Evolutionary conservation across 2,113 vertebrate genomes (phyloP).

Genomic region (Cephalophus harveyi): DNA sequence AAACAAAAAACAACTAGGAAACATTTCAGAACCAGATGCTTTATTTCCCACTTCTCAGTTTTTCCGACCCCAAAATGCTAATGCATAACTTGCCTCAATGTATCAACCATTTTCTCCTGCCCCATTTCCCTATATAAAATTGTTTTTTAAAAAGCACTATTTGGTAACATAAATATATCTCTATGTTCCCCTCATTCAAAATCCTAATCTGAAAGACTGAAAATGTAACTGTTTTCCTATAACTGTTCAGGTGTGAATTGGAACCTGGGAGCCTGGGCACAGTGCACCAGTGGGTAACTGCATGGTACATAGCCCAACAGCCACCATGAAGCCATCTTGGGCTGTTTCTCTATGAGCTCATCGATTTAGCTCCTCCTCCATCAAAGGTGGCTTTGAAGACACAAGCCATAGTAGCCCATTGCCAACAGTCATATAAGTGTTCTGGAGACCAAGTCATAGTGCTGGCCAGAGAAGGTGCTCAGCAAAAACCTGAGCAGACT

Average conservation of each 20-base stretch:
- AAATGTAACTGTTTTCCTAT: neutral
- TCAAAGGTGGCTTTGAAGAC: neutral
- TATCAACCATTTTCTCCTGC: neutral
- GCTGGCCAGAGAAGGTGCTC: neutral
- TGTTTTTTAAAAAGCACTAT: neutral
- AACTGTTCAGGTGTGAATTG: neutral
- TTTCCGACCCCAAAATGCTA: neutral
- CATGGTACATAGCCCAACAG: fast-evolving
- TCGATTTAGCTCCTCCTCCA: neutral
- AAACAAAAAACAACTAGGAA: constrained; percentile 45
- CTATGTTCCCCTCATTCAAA: neutral
- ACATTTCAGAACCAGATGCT: neutral
- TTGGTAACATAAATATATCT: neutral
- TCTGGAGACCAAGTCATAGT: neutral
- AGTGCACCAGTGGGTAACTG: neutral
- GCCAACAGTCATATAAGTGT: fast-evolving
- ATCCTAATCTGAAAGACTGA: neutral
- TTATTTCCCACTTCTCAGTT: neutral
- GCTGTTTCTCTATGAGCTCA: neutral
- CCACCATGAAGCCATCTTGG: neutral
- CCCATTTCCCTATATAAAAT: neutral
- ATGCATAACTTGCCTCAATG: neutral
- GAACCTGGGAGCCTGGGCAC: neutral
- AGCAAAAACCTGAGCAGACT: neutral
- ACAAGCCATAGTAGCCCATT: neutral